Evolutionary conservation across 2,888 invertebrate species (phyloP), one percentile per base, ranked within the genome.

Genomic region (Thecophora atra): DNA sequence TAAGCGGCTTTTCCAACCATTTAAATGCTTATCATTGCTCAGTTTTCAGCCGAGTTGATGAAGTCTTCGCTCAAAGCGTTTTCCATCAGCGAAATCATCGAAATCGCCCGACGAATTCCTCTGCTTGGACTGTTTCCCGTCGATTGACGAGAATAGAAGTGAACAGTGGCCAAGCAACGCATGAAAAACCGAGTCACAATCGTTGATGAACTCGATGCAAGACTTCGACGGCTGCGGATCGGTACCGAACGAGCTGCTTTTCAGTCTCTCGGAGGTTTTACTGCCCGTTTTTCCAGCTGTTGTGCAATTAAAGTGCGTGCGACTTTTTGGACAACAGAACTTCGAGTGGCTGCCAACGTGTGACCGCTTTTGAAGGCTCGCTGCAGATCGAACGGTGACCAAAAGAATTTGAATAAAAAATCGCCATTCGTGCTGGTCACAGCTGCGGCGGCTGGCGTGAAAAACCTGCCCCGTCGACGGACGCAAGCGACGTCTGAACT

Each of bases 281-380:
- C n/a, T n/a, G n/a, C n/a, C n/a, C n/a, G 24, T 56, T 56, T 56
- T 26, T 13, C 15, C 17, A 8, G 21, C 24, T 56, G 15, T 26
- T 56, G 15, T 37, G 24, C 58, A 58, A 58, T 58, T 26, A 58
- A 58, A 28, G 26, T 58, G 58, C 58, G 58, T 58, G 58, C 58
- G 5, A 54, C 24, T 58, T 58, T 58, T 54, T 54, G 19, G 54
- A 54, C 54, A 19, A 15, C 54, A 54, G 24, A 7, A 54, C 24
- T 37, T 37, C 11, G 37, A 37, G 6, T 37, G 37, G 37, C 37
- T 37, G 11, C 47, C 4, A 47, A n/a, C 47, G 1, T 17, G 47
- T 47, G 47, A 47, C 47, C 47, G 24, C 15, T 54, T 54, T 54
- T 21, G 8, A 54, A n/a, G 19, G 54, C 24, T 54, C 21, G 54